These are phyloP conservation scores for Alsophila aescularia DNA, from an alignment of 2,888 invertebrate genomes.

Conservation along the genomic window DNA sequence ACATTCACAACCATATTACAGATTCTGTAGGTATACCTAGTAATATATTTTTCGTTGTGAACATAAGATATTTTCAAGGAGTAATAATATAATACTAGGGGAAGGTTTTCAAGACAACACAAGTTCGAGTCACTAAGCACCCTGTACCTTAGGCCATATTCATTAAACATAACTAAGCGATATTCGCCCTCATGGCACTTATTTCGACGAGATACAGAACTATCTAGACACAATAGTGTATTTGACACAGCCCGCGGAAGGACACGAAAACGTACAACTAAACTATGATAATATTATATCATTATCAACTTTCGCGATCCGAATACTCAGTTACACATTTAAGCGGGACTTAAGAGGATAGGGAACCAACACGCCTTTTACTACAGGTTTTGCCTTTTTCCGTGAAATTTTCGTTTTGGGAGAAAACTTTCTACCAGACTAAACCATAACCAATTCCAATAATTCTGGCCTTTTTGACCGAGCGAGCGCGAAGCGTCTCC, in stretches of 20 bases:
- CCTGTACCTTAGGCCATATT: constrained; percentile 57
- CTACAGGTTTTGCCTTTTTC: no score
- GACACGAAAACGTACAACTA: constrained; percentile 47
- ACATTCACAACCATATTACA: constrained; percentile 67
- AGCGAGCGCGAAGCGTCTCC: no score
- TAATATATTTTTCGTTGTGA: constrained; percentile 55
- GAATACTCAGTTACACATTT: no score
- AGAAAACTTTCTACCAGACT: no score
- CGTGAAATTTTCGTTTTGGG: no score
- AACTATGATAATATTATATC: constrained; percentile 34
- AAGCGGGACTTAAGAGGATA: no score
- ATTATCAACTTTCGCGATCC: no score
- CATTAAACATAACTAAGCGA: constrained; percentile 38
- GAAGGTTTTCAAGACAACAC: constrained; percentile 22
- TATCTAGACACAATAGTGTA: constrained; percentile 58
- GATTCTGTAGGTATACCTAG: constrained; percentile 43
- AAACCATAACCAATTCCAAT: no score
- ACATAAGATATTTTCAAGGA: constrained; percentile 43
- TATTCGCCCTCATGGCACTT: constrained; percentile 46
- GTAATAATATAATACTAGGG: constrained; percentile 19
- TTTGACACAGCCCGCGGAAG: constrained; percentile 58
- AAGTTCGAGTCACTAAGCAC: constrained; percentile 45
- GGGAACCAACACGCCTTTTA: no score
- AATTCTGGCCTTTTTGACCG: no score
- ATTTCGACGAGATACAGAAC: constrained; percentile 42